phyloP scores from a whole-genome alignment of 2,888 invertebrate species.

The Melieria crassipennis region DNA sequence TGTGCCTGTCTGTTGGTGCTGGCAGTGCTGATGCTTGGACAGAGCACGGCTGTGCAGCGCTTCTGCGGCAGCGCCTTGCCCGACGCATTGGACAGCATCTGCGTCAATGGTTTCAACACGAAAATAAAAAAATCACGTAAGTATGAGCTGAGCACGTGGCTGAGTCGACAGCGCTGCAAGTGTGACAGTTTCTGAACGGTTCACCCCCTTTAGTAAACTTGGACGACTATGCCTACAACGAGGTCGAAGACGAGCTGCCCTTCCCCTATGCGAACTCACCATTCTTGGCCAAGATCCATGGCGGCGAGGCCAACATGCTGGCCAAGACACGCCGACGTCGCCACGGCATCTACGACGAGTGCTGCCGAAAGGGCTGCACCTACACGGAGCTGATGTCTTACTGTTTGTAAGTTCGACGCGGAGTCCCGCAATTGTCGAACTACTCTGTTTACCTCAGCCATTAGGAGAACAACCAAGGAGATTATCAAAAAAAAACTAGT shows the following conservation, averaged over 20 bases:
- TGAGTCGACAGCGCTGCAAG: too few species aligned
- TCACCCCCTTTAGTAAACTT: constrained; percentile 34
- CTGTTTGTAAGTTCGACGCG: constrained; percentile 43
- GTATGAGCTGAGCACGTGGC: constrained; percentile 19
- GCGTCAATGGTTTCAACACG: constrained; percentile 48
- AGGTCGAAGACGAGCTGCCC: constrained; percentile 32
- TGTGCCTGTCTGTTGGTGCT: constrained; percentile 13
- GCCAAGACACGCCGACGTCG: constrained; percentile 52
- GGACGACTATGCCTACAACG: constrained; percentile 40
- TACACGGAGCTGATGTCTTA: constrained; percentile 46
- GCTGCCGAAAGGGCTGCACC: constrained; percentile 52
- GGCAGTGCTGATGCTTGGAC: constrained; percentile 3
- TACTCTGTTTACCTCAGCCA: too few species aligned
- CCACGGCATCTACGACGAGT: constrained; percentile 51
- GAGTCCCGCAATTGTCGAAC: too few species aligned
- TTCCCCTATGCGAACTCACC: constrained; percentile 39
- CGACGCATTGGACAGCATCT: constrained; percentile 45
- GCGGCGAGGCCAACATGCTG: constrained; percentile 42
- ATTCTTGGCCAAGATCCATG: constrained; percentile 44
- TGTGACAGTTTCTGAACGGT: not conserved
- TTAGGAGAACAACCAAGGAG: too few species aligned
- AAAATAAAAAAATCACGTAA: constrained; percentile 49
- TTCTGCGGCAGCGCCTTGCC: constrained; percentile 49
- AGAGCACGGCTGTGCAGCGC: constrained; percentile 19
- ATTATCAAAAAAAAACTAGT: too few species aligned